Base-by-base conservation (phyloP, 2,797 vertebrate species). In the Neostethus bicornis region DNA sequence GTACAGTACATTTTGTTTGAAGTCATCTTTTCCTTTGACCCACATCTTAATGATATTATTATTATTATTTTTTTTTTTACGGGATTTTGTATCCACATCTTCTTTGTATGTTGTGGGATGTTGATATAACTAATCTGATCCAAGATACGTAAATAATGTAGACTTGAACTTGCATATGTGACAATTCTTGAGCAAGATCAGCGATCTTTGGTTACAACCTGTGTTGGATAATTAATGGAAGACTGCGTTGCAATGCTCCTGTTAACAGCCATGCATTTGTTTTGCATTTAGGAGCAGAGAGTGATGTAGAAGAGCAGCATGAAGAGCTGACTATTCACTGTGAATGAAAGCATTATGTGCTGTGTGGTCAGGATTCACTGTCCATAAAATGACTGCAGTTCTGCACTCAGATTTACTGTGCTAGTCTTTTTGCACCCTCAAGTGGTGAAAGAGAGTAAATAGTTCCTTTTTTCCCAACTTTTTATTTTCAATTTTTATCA, bases 261-360 rank as follows among this genome's bases (percentile, higher is more conserved):
- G 52, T 28, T 72, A 31, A 84, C 78, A 85, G 52, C 66, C 21
- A 37, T 53, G 45, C 45, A 44, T 74, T 77, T 87, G 70, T 83
- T 56, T 46, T 63, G 47, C 31, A 65, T 72, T 24, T 31, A 66
- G 43, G 20, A 39, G 23, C 44, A 75, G 35, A 60, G 55, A 70
- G 57, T 24, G 58, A 61, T 76, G 65, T 59, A 76, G 74, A 80
- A 61, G 73, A 79, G 73, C 58, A 48, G 24, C 60, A 49, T 37
- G 51, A 66, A 78, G 51, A 56, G 64, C 70, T 79, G 75, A 70
- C 38, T 64, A 4, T 47, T 20, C 48, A 83, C 84, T 91, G 86
- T 77, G 66, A 84, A 58, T 75, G 65, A 84, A 56, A 57, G 62
- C 71, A 84, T 80, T 86, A 44, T 86, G 61, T 77, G 48, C 34